Base-by-base conservation (phyloP, 2,113 vertebrate species). In the Megaceryle maxima region DNA sequence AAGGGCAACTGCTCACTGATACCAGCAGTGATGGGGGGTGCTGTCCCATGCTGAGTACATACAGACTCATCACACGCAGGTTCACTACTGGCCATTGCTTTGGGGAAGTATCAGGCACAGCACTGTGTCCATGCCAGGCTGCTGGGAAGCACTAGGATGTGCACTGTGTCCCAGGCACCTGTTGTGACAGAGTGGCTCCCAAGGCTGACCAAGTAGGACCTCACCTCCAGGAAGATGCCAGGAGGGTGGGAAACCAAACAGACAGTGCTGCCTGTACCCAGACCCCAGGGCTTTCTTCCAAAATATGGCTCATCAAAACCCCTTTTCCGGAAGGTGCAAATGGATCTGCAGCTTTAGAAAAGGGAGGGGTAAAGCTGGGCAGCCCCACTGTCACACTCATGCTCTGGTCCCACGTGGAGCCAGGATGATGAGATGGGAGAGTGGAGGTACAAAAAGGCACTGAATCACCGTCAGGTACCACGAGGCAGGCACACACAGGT, bases 401-500 rank as follows among this genome's bases (percentile, higher is more conserved):
- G 24, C 31, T 76, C 67, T 64, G n/a, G 24, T 55, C 14, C 83
- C 41, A 3, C 1, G 4, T 1, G 6, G 22, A 39, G 20, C 22
- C 26, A 4, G 0, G 2, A 20, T 28, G 35, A n/a, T 63, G 37
- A 37, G 35, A 15, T 0, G 4, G 37, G 39, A 41, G 48, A 33
- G 31, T 8, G 37, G 31, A 43, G 37, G 25, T 33, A 14, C 33
- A 25, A 35, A 56, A 46, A 67, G 33, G 6, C 53, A 22, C 44
- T 10, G 69, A 57, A 28, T 33, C 29, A 31, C 20, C 0, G 1
- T 5, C 46, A 57, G 72, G 48, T 6, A 18, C 53, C 2, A 1
- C 0, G 5, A 14, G 24, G 31, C 56, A 50, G 56, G 46, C 18
- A 56, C 31, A 18, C 2, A 6, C 1, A 0, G 51, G 50, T 51